Conservation (phyloP, 1,140 invertebrate genomes). For the Aphelenchoides fujianensis region DNA sequence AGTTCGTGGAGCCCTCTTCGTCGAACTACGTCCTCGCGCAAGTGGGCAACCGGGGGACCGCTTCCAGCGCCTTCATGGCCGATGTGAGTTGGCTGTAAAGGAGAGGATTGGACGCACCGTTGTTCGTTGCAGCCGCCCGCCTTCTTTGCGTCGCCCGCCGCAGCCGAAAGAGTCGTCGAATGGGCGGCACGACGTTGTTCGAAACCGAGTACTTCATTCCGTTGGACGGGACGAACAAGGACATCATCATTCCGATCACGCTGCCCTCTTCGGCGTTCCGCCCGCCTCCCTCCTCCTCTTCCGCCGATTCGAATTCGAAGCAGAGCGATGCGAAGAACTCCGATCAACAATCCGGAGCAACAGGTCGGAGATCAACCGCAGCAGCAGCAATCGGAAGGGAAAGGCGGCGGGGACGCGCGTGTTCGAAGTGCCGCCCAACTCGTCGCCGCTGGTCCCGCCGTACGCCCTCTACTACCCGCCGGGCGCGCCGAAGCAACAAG, state of each 20-base stretch:
- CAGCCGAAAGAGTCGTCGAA: no score
- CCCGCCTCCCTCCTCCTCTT: no score
- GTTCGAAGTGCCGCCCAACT: not conserved
- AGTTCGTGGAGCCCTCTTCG: not conserved
- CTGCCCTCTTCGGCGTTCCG: no score
- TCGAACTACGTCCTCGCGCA: not conserved
- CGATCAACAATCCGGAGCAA: no score
- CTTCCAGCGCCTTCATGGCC: no score
- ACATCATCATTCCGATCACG: constrained; percentile 8
- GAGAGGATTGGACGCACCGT: no score
- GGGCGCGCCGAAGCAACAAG: not conserved
- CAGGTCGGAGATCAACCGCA: not conserved
- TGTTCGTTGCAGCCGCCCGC: no score
- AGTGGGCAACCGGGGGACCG: no score
- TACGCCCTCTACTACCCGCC: not conserved
- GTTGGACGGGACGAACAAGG: not conserved
- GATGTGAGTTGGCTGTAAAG: no score
- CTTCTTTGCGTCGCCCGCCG: no score
- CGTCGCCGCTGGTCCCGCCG: not conserved
- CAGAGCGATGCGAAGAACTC: no score
- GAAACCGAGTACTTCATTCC: constrained; percentile 15
- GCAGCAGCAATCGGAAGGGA: not conserved
- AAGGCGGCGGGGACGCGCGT: not conserved
- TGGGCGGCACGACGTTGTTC: constrained; percentile 4
- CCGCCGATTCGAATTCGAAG: no score